A percentile compares a stretch with the other conserved stretches of the same genome.
phyloP scores from a whole-genome alignment of 2,797 vertebrate genomes.

The Pempheris klunzingeri region DNA sequence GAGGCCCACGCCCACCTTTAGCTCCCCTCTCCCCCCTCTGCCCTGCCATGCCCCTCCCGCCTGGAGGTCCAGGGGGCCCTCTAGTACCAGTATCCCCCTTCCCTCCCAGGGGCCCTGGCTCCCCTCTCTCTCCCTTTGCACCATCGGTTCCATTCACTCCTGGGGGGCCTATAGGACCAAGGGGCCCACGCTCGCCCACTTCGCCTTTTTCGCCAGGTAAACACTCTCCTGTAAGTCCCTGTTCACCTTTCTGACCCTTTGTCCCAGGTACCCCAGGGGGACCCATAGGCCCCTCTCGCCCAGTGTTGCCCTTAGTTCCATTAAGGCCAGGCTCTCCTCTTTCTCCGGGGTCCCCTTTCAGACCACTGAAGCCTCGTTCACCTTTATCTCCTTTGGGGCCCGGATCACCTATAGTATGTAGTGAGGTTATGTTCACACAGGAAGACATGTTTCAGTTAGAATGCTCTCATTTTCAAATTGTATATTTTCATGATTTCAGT shows the following conservation, averaged over 20 bases:
- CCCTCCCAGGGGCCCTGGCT: slow-evolving; percentile 85
- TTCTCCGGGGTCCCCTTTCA: slow-evolving; percentile 84
- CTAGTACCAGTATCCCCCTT: slow-evolving; percentile 87
- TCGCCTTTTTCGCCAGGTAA: slow-evolving; percentile 85
- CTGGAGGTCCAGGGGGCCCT: slow-evolving; percentile 84
- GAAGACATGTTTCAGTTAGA: slow-evolving; percentile 9
- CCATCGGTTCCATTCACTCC: slow-evolving; percentile 87
- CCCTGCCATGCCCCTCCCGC: slow-evolving; percentile 88
- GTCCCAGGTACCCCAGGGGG: slow-evolving; percentile 88
- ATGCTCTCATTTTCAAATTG: neutral
- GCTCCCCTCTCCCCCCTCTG: slow-evolving; percentile 88
- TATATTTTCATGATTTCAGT: too few relatives aligned
- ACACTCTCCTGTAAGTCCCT: slow-evolving; percentile 87
- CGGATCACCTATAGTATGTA: slow-evolving; percentile 82
- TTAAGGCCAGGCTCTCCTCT: slow-evolving; percentile 83
- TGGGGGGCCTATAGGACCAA: slow-evolving; percentile 85
- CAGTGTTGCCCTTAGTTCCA: slow-evolving; percentile 87
- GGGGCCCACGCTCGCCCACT: slow-evolving; percentile 84
- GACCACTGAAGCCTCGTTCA: slow-evolving; percentile 78
- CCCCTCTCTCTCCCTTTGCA: slow-evolving; percentile 84
- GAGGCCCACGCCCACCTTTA: slow-evolving; percentile 87
- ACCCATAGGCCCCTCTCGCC: slow-evolving; percentile 88
- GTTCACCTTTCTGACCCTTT: slow-evolving; percentile 87
- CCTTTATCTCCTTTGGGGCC: slow-evolving; percentile 83
- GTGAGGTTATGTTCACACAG: slow-evolving; percentile 23